A percentile compares a stretch with the other conserved stretches of the same genome.
Evolutionary conservation across 2,888 invertebrate species (phyloP).

Genomic region (Teinopalpus imperialis): DNA sequence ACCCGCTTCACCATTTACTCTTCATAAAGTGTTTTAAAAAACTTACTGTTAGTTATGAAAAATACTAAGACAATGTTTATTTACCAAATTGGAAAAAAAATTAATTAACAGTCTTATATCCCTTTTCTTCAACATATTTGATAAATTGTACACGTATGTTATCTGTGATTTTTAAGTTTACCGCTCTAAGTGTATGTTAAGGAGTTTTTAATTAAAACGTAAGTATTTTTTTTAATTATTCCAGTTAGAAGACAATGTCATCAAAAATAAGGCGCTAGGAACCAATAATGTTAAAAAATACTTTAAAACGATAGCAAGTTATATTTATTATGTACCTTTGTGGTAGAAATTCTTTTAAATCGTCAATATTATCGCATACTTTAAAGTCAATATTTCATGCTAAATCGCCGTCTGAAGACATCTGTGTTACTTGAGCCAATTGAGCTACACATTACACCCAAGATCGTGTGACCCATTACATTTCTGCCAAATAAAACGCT

Average conservation of each 20-base stretch:
- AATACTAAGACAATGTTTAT: constrained; percentile 1
- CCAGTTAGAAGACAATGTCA: not conserved
- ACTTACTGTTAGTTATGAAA: not conserved
- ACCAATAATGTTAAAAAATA: no score
- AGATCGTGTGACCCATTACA: constrained; percentile 47
- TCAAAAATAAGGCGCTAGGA: no score
- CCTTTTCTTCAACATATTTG: not conserved
- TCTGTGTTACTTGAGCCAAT: constrained; percentile 75
- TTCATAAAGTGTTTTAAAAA: constrained; percentile 20
- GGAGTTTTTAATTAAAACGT: constrained; percentile 16
- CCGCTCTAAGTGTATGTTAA: not conserved
- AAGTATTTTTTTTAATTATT: constrained; percentile 7
- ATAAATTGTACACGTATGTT: not conserved
- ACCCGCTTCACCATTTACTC: constrained; percentile 52
- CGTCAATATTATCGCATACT: constrained; percentile 4
- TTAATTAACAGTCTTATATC: not conserved
- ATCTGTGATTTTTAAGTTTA: not conserved
- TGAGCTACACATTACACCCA: constrained; percentile 59
- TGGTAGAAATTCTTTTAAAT: not conserved
- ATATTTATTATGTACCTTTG: no score
- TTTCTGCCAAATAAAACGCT: constrained; percentile 38
- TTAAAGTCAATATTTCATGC: constrained; percentile 11
- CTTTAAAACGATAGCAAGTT: no score
- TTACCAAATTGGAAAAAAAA: not conserved
- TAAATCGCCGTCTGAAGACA: constrained; percentile 53